Conservation (phyloP, 2,797 vertebrate species). For the Gouania willdenowi region DNA sequence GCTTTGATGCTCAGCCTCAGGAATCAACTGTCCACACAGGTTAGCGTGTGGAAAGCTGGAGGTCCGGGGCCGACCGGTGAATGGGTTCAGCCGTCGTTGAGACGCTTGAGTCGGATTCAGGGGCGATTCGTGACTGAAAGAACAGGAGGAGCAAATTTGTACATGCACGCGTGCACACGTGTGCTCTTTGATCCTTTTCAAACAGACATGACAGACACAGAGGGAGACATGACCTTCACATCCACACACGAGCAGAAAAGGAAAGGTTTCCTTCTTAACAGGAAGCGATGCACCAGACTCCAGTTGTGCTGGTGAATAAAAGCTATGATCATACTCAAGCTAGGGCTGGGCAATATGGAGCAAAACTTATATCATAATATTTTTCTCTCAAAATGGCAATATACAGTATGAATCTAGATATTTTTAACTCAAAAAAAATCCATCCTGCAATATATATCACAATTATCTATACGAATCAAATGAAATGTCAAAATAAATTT, state of each 20-base stretch:
- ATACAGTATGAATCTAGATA: too few relatives aligned
- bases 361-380: too few relatives aligned
- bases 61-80: constrained; percentile 22
- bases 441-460: too few relatives aligned
- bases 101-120: constrained; percentile 2
- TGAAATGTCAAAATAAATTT: too few relatives aligned
- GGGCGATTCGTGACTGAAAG: constrained; percentile 22
- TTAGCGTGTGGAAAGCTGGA: constrained; percentile 45
- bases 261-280: too few relatives aligned
- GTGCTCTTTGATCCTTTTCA: neutral
- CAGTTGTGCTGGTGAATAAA: too few relatives aligned
- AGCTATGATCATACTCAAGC: too few relatives aligned
- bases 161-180: neutral
- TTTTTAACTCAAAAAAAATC: too few relatives aligned
- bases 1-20: constrained; percentile 28
- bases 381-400: too few relatives aligned
- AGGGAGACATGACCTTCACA: constrained; percentile 6
- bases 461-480: too few relatives aligned
- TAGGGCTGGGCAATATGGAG: too few relatives aligned
- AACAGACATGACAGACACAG: neutral
- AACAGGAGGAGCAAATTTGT: constrained; percentile 17
- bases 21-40: constrained; percentile 48
- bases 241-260: neutral
- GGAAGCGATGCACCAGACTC: too few relatives aligned
- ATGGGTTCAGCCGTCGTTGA: constrained; percentile 5